A percentile compares a stretch with the other conserved stretches of the same genome.
Evolutionary conservation across 2,113 vertebrate species (phyloP).

Genomic region (Ptychochromis oligacanthus): DNA sequence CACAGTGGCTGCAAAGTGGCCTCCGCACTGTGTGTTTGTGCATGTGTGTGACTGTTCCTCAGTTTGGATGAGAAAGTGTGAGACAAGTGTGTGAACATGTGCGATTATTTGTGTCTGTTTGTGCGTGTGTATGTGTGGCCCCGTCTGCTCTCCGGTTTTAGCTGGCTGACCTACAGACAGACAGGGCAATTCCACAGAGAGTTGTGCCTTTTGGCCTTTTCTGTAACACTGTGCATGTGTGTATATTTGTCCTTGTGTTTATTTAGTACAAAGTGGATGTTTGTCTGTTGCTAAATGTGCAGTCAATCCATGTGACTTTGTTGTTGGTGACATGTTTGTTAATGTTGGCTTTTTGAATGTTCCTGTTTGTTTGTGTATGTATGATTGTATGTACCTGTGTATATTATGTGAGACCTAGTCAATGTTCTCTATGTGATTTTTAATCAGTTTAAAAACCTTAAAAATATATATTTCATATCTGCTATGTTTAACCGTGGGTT

Average conservation of each 20-base stretch:
- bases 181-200: conserved; percentile 40
- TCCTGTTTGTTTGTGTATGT: background rate
- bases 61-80: conserved; percentile 2
- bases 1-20: background rate
- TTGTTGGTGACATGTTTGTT: conserved; percentile 12
- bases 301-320: conserved; percentile 3
- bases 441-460: background rate
- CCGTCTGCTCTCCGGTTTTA: conserved; percentile 56
- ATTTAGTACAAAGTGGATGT: background rate
- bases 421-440: background rate
- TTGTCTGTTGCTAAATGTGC: background rate
- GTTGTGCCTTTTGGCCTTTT: conserved; percentile 55
- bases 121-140: conserved; percentile 33
- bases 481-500: background rate
- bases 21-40: background rate
- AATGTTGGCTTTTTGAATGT: background rate
- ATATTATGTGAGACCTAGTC: background rate
- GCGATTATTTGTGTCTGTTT: background rate
- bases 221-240: background rate
- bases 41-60: background rate
- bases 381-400: background rate
- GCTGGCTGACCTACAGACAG: conserved; percentile 56
- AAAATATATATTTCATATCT: background rate
- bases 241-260: background rate
- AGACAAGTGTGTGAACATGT: conserved; percentile 3